Percentiles rank a stretch among this genome's conserved stretches.
These are phyloP conservation scores for Nasonia longicornis DNA, from an alignment of 1,140 invertebrate genomes.

Conservation along the genomic window DNA sequence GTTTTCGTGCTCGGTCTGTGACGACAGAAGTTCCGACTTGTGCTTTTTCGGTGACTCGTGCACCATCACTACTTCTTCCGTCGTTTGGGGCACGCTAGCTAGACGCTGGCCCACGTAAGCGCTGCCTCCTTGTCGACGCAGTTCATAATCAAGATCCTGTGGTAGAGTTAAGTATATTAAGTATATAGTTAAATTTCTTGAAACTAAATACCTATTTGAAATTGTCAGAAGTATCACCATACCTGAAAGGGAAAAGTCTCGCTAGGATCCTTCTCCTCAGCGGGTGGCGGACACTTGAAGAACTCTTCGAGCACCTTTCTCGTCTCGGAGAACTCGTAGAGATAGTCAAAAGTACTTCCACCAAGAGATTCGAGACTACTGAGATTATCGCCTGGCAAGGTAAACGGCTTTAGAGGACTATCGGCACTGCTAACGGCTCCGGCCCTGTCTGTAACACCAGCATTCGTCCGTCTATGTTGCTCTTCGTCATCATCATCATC, in stretches of 20 bases:
- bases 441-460: background rate
- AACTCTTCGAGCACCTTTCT: conserved; percentile 92
- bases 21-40: conserved; percentile 53
- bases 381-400: conserved; percentile 61
- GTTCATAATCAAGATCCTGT: conserved; percentile 86
- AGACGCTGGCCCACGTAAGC: conserved; percentile 85
- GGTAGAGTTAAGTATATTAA: conserved; percentile 25
- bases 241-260: conserved; percentile 71
- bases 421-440: conserved; percentile 30
- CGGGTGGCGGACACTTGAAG: conserved; percentile 81
- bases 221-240: conserved; percentile 21
- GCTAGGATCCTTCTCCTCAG: conserved; percentile 71
- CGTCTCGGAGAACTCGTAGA: conserved; percentile 92
- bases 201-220: conserved; percentile 27
- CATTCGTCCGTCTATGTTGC: background rate
- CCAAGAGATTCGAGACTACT: conserved; percentile 64
- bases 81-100: conserved; percentile 73
- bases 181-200: conserved; percentile 28
- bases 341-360: conserved; percentile 81
- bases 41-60: conserved; percentile 68
- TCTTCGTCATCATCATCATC: conserved; percentile 33
- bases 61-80: conserved; percentile 67
- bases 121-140: conserved; percentile 78
- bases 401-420: conserved; percentile 61
- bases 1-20: conserved; percentile 73